phyloP scores from a whole-genome alignment of 2,888 invertebrate species.

The Myopa testacea region DNA sequence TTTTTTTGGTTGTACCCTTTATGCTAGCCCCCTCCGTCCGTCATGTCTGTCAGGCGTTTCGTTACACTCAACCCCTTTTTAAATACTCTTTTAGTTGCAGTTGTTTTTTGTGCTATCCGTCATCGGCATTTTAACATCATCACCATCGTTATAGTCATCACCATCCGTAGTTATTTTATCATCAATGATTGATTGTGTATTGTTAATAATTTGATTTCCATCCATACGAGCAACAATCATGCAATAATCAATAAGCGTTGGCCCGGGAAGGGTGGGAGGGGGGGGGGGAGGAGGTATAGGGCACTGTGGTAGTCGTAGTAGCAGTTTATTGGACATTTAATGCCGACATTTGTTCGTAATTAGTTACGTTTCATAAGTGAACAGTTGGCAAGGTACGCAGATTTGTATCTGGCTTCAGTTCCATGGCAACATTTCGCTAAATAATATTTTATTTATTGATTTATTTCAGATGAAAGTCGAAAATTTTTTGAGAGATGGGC shows the following conservation, averaged over 20 bases:
- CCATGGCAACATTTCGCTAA: too few relatives aligned
- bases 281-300: background rate
- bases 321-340: conserved; percentile 33
- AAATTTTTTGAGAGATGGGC: too few relatives aligned
- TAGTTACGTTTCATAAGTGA: conserved; percentile 28
- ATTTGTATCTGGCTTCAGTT: too few relatives aligned
- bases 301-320: background rate
- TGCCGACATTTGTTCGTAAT: conserved; percentile 45
- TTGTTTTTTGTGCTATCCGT: conserved; percentile 28
- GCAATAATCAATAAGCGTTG: conserved; percentile 3
- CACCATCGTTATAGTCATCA: conserved; percentile 26
- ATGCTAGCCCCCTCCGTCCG: background rate
- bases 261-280: background rate
- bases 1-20: background rate
- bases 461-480: too few relatives aligned
- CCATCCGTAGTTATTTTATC: conserved; percentile 51
- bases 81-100: conserved; percentile 4
- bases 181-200: conserved; percentile 64
- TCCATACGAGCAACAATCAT: conserved; percentile 39
- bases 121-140: conserved; percentile 31
- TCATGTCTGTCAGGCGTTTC: background rate
- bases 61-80: conserved; percentile 23
- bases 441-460: background rate
- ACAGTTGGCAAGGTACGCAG: background rate
- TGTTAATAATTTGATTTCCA: conserved; percentile 52